Base-by-base conservation (phyloP, 2,113 vertebrate species). In the Asarcornis scutulata region DNA sequence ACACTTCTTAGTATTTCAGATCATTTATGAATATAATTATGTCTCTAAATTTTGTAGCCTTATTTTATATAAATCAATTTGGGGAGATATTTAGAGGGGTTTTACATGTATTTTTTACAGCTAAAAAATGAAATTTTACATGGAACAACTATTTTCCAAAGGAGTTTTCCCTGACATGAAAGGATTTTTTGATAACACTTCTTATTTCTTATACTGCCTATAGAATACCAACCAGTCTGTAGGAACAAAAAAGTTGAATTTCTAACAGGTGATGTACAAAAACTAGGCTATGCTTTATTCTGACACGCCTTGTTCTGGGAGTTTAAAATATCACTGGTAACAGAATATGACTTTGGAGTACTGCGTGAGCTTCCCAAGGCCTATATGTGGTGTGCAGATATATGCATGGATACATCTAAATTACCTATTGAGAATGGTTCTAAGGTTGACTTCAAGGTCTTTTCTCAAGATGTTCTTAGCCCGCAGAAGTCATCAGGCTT, bases 401-500 rank as follows among this genome's bases (percentile, higher is more conserved):
- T 7, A 22, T 3, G 3, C 40, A 34, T 16, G 15, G 23, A 13
- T 25, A 8, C 2, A 1, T 11, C 4, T 15, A 22, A 9, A 21
- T 27, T 5, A 2, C 32, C 32, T 23, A 36, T 38, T 42, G 63
- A 63, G 58, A 48, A 53, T 17, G 13, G 34, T 62, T 29, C 3
- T 7, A 34, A 56, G 40, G 9, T 7, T 56, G 34, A 55, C 15
- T 44, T 75, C 44, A 25, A 34, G 17, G 56, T 56, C 20, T 9
- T 2, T 15, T 32, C 46, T 79, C 21, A 32, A 34, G 62, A 34
- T 52, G 25, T 40, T 86, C 6, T 3, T 55, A 55, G 26, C 8
- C 34, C 18, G 22, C 14, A 50, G 60, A 83, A 60, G 14, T 34
- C 2, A 0, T 59, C 72, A 66, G 34, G 31, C 22, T 74, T 83